Percentiles rank a stretch among this genome's conserved stretches.
Evolutionary conservation across 1,140 invertebrate genomes (phyloP).

Genomic region (Drosophila truncata): DNA sequence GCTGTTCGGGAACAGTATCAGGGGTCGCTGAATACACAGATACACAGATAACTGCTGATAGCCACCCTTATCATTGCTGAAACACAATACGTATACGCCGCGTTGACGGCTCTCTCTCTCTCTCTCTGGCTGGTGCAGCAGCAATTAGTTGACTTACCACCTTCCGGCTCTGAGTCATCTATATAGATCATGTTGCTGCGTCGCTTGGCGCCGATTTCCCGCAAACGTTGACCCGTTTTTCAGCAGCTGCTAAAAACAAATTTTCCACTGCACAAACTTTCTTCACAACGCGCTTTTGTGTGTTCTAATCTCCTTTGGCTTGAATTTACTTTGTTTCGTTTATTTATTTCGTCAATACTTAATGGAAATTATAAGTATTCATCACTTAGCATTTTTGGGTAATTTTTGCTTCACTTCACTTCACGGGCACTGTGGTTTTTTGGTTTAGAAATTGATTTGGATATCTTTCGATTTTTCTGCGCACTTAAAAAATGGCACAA

Average conservation of each 20-base stretch:
- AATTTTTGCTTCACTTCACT: constrained; percentile 70
- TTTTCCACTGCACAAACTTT: constrained; percentile 8
- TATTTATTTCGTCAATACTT: constrained; percentile 36
- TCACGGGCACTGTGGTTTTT: constrained; percentile 2
- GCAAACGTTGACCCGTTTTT: constrained; percentile 79
- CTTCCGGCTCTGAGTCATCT: constrained; percentile 93
- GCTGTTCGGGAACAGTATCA: constrained; percentile 9
- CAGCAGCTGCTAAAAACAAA: not conserved
- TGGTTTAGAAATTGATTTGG: constrained; percentile 22
- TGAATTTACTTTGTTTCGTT: constrained; percentile 12
- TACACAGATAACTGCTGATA: constrained; percentile 22
- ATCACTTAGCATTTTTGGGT: constrained; percentile 50
- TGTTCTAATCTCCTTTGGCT: not conserved
- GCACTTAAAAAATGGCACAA: constrained; percentile 72
- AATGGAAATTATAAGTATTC: constrained; percentile 31
- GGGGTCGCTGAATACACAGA: constrained; percentile 6
- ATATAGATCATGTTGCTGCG: constrained; percentile 91
- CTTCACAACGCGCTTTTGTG: not conserved
- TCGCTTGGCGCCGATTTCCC: constrained; percentile 62
- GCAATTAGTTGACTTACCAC: constrained; percentile 88
- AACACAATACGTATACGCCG: constrained; percentile 43
- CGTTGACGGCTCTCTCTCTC: constrained; percentile 10
- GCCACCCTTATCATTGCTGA: constrained; percentile 52
- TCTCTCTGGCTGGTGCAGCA: no score
- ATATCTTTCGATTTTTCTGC: constrained; percentile 43